Percentiles rank a stretch among this genome's conserved stretches.
Conservation (phyloP, 2,888 invertebrate genomes). For the Fabriciana adippe region DNA sequence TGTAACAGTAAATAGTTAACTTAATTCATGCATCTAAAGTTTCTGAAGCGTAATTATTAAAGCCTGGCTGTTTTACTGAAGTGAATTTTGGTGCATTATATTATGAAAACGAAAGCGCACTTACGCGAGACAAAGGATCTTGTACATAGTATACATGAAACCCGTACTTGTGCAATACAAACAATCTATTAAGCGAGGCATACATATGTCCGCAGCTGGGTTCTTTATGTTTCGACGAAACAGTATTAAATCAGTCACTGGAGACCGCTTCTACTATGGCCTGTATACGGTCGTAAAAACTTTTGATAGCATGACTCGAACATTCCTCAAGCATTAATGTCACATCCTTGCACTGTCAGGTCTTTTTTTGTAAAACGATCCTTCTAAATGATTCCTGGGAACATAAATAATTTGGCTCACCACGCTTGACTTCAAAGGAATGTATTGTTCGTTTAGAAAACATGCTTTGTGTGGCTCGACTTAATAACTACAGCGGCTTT, state of each 20-base stretch:
- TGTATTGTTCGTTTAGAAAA: constrained; percentile 48
- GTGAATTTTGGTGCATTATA: not conserved
- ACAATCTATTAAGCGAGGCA: constrained; percentile 35
- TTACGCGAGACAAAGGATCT: constrained; percentile 9
- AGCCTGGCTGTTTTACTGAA: too few species aligned
- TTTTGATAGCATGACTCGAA: constrained; percentile 66
- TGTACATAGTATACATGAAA: constrained; percentile 16
- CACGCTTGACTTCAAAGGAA: constrained; percentile 64
- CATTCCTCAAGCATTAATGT: constrained; percentile 67
- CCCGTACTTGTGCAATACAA: constrained; percentile 26
- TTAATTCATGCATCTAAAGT: too few species aligned
- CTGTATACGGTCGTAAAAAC: constrained; percentile 65
- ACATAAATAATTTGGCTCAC: constrained; percentile 59
- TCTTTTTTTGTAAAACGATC: constrained; percentile 62
- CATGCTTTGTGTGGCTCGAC: constrained; percentile 49
- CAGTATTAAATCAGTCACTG: constrained; percentile 67
- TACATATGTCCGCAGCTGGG: constrained; percentile 73
- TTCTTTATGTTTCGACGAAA: constrained; percentile 67
- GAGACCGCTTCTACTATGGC: constrained; percentile 61
- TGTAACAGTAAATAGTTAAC: too few species aligned
- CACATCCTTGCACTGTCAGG: constrained; percentile 51
- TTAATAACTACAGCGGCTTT: constrained; percentile 42
- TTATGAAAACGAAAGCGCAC: not conserved
- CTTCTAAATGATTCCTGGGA: constrained; percentile 69
- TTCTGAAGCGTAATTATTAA: too few species aligned